A percentile compares a stretch with the other conserved stretches of the same genome.
Evolutionary conservation across 2,888 invertebrate genomes (phyloP).

Genomic region (Asteroscopus sphinx): DNA sequence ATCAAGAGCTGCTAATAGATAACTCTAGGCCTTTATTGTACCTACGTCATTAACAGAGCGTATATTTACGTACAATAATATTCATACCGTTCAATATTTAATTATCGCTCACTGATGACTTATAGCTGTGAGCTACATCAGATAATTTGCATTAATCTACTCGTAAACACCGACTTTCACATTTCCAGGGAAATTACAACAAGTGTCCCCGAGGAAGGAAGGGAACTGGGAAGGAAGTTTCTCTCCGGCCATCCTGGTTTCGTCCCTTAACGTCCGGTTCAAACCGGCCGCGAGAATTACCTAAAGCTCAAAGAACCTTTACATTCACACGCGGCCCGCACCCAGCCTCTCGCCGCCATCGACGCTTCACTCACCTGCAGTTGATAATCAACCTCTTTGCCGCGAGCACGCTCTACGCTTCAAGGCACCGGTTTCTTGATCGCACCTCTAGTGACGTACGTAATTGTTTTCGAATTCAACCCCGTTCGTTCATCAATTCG

Average conservation of each 20-base stretch:
- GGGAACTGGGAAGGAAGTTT: constrained; percentile 54
- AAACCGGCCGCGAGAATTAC: constrained; percentile 44
- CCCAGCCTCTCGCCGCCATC: constrained; percentile 74
- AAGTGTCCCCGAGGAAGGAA: constrained; percentile 45
- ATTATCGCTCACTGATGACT: background rate
- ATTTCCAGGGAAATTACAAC: constrained; percentile 17
- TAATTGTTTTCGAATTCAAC: constrained; percentile 36
- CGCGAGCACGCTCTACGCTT: constrained; percentile 71
- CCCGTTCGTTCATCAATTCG: constrained; percentile 44
- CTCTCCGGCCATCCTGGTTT: constrained; percentile 54
- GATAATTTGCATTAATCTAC: constrained; percentile 12
- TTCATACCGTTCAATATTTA: too few species aligned
- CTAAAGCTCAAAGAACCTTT: constrained; percentile 45
- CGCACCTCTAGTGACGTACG: constrained; percentile 53
- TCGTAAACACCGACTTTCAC: constrained; percentile 39
- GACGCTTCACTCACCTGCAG: constrained; percentile 70
- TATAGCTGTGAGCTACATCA: constrained; percentile 5
- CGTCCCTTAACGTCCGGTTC: constrained; percentile 52
- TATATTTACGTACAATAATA: too few species aligned
- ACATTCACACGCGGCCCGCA: constrained; percentile 69
- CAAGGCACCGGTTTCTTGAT: constrained; percentile 57
- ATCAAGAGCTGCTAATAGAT: too few species aligned
- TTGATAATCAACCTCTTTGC: constrained; percentile 79
- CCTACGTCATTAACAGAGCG: too few species aligned
- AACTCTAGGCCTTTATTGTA: too few species aligned